phyloP scores from a whole-genome alignment of 2,113 vertebrate genomes.

The Aphyosemion australe region DNA sequence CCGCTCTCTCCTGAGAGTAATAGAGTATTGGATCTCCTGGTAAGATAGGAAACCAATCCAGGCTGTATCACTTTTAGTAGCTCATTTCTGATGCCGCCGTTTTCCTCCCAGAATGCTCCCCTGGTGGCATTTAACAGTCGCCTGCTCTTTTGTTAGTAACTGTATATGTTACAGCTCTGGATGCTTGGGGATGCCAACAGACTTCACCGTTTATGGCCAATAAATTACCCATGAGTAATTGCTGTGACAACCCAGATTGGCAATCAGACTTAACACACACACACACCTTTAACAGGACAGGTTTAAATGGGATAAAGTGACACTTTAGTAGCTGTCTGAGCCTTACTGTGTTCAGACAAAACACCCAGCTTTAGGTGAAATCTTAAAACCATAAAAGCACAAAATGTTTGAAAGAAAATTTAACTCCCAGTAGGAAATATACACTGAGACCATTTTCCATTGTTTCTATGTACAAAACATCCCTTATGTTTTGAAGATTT shows the following conservation, averaged over 20 bases:
- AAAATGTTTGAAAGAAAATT: too few species aligned
- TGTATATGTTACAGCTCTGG: background rate
- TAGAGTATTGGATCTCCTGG: constrained; percentile 21
- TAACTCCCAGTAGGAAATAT: too few species aligned
- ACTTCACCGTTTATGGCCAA: background rate
- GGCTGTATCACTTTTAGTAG: constrained; percentile 21
- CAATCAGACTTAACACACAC: background rate
- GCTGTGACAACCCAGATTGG: constrained; percentile 29
- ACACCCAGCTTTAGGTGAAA: constrained; percentile 8
- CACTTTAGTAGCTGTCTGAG: background rate
- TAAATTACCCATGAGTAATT: constrained; percentile 31
- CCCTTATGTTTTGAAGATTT: too few species aligned
- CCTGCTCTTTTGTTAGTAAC: constrained; percentile 6
- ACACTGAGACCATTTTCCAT: too few species aligned
- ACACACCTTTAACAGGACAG: background rate
- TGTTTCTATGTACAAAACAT: too few species aligned
- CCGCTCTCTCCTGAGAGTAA: constrained; percentile 15
- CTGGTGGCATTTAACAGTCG: background rate
- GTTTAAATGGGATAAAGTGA: constrained; percentile 20
- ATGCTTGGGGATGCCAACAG: background rate
- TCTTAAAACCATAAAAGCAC: background rate
- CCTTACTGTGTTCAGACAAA: background rate
- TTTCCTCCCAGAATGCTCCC: constrained; percentile 15
- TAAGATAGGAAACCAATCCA: constrained; percentile 42
- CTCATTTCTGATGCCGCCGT: constrained; percentile 5